These are phyloP conservation scores for Ormyrus pomaceus DNA, from an alignment of 2,888 invertebrate species.

Conservation along the genomic window DNA sequence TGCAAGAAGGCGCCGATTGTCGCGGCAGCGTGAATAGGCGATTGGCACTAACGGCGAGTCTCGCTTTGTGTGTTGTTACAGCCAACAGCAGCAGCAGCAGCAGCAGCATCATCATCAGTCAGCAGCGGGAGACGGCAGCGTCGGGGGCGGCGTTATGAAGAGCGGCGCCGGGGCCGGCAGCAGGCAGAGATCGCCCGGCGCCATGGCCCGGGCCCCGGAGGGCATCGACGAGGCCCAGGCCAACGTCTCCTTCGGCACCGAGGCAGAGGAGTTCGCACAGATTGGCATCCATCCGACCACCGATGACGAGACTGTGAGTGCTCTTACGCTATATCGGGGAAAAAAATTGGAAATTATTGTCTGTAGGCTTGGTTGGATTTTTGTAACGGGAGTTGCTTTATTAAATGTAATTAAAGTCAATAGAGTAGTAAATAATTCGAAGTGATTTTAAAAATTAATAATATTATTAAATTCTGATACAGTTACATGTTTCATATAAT, in stretches of 20 bases:
- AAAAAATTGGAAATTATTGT: neutral
- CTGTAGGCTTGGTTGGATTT: too few relatives aligned
- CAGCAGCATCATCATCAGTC: slow-evolving; percentile 33
- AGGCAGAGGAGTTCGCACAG: slow-evolving; percentile 70
- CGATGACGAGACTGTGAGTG: slow-evolving; percentile 72
- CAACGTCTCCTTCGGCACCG: slow-evolving; percentile 67
- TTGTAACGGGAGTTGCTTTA: too few relatives aligned
- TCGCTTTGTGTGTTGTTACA: neutral
- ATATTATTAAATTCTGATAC: too few relatives aligned
- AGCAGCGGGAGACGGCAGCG: slow-evolving; percentile 68
- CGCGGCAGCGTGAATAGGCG: slow-evolving; percentile 7
- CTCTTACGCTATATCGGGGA: too few relatives aligned
- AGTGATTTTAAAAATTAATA: too few relatives aligned
- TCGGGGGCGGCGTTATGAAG: slow-evolving; percentile 71
- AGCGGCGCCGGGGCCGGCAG: slow-evolving; percentile 61
- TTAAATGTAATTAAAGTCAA: too few relatives aligned
- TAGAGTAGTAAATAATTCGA: too few relatives aligned
- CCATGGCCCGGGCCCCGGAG: slow-evolving; percentile 65
- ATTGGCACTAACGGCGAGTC: neutral
- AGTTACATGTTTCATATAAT: too few relatives aligned
- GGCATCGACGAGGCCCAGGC: slow-evolving; percentile 68
- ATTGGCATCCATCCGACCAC: slow-evolving; percentile 69
- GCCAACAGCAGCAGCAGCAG: slow-evolving; percentile 30
- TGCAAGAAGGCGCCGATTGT: neutral
- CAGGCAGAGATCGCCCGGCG: slow-evolving; percentile 73